Percentiles rank a stretch among this genome's conserved stretches.
Evolutionary conservation across 2,888 invertebrate genomes (phyloP).

Genomic region (Toxonevra muliebris): DNA sequence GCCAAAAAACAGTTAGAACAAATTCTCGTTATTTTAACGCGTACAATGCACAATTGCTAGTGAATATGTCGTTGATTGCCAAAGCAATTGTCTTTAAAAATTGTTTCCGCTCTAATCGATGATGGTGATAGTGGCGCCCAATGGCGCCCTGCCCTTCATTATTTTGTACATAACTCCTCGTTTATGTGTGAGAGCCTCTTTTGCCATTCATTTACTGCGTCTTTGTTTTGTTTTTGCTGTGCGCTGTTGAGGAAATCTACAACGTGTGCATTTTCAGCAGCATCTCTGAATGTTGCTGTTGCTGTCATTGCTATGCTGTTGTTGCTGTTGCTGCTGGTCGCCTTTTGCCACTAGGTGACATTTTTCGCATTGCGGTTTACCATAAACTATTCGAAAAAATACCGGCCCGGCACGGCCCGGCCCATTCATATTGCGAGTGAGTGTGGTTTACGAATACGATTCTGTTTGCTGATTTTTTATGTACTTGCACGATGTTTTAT

Average conservation of each 20-base stretch:
- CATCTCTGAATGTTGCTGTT: neutral
- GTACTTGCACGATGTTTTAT: conserved; percentile 12
- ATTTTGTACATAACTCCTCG: conserved; percentile 4
- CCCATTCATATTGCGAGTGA: conserved; percentile 27
- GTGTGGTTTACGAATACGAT: conserved; percentile 1
- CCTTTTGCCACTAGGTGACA: conserved; percentile 60
- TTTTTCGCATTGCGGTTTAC: conserved; percentile 65
- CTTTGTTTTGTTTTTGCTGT: conserved; percentile 9
- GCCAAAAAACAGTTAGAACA: neutral
- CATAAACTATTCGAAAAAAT: conserved; percentile 54
- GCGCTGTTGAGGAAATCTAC: neutral
- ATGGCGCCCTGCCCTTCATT: conserved; percentile 15
- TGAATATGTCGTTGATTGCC: conserved; percentile 29
- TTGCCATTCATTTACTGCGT: neutral
- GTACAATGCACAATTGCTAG: neutral
- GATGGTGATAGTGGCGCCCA: conserved; percentile 19
- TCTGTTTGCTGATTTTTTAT: neutral
- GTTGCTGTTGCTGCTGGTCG: conserved; percentile 26
- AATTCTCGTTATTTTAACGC: neutral
- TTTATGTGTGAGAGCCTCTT: conserved; percentile 18
- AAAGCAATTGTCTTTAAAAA: conserved; percentile 37
- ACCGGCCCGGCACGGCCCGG: neutral
- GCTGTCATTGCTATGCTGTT: neutral
- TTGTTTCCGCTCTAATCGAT: conserved; percentile 32
- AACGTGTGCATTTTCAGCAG: neutral